Percentiles rank a stretch among this genome's conserved stretches.
These are phyloP conservation scores for Prinia subflava DNA, from an alignment of 2,113 vertebrate genomes.

Conservation along the genomic window DNA sequence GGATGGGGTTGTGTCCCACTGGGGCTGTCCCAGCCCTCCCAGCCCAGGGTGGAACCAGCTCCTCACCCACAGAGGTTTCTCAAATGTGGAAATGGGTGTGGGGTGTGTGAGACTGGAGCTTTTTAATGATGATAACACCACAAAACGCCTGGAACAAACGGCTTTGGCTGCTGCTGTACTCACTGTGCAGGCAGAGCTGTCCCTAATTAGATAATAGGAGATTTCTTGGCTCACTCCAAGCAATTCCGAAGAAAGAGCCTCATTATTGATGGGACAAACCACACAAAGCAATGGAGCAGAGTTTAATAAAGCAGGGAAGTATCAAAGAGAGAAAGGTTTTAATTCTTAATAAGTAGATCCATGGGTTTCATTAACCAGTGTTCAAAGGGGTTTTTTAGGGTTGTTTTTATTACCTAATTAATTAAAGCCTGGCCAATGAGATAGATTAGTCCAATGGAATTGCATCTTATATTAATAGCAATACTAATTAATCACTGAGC, in stretches of 20 bases:
- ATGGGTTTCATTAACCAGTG: conserved; percentile 59
- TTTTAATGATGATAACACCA: not conserved
- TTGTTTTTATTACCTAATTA: conserved; percentile 66
- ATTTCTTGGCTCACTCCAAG: conserved; percentile 36
- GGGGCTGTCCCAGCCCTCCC: not conserved
- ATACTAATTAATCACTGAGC: conserved; percentile 68
- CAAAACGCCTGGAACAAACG: not conserved
- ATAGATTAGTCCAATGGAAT: conserved; percentile 57
- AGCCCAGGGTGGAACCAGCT: rapidly evolving
- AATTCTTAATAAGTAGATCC: conserved; percentile 67
- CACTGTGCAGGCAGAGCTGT: conserved; percentile 23
- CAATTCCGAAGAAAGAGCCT: conserved; percentile 35
- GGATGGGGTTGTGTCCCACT: rapidly evolving
- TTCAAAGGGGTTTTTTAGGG: conserved; percentile 27
- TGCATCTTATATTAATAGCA: conserved; percentile 58
- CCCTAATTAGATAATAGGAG: conserved; percentile 42
- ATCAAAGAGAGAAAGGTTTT: conserved; percentile 49
- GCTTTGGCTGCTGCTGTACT: not conserved
- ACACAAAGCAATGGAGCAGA: conserved; percentile 31
- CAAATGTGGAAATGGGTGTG: not conserved
- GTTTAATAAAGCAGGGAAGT: conserved; percentile 57
- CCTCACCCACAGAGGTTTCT: not conserved
- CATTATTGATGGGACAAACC: conserved; percentile 41
- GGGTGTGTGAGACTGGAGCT: not conserved
- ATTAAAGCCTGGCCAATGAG: conserved; percentile 64